Evolutionary conservation across 2,888 invertebrate species (phyloP), one percentile per base, ranked within the genome.

Genomic region (Philereme transversata): DNA sequence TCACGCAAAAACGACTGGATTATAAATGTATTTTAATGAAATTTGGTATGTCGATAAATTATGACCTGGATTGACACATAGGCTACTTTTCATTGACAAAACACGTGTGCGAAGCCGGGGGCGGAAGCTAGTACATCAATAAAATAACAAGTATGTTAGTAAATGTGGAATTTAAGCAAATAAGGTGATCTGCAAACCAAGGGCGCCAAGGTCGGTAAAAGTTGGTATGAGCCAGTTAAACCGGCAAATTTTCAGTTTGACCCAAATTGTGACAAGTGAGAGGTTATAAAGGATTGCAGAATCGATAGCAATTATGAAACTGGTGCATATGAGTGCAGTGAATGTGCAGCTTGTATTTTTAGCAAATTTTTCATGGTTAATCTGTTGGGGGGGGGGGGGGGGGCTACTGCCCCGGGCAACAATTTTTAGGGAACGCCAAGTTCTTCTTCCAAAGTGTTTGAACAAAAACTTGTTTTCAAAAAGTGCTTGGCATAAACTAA

Each of bases 181-280:
- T 22, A 45, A 11, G 22, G 45, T 45, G 45, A 45, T 22, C 51
- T 47, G 35, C 34, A 47, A 47, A 34, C 43, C 43, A 51, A 57
- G 57, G 57, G 47, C 51, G 22, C 35, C 51, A 77, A 79, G 79
- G 79, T 74, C 78, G 64, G 83, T 83, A 79, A 84, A 84, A 84
- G 84, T 83, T 72, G 81, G 65, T 41, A 46, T 38, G 60, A 61
- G 22, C 45, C 45, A 5, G 45, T 45, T 45, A 45, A 22, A 70
- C 69, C 62, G 56, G 73, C 67, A 66, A 67, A 61, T 52, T 59
- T 70, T 73, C 63, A 68, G 54, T 73, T 40, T 77, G 78, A 81
- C 81, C 82, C 68, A 76, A 71, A 75, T 79, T 72, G 54, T 68
- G 47, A 53, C 43, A 10, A 38, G 44, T 52, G 38, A 11, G 55